These are phyloP conservation scores for Criorhina ranunculi DNA, from an alignment of 2,888 invertebrate species.

Conservation along the genomic window DNA sequence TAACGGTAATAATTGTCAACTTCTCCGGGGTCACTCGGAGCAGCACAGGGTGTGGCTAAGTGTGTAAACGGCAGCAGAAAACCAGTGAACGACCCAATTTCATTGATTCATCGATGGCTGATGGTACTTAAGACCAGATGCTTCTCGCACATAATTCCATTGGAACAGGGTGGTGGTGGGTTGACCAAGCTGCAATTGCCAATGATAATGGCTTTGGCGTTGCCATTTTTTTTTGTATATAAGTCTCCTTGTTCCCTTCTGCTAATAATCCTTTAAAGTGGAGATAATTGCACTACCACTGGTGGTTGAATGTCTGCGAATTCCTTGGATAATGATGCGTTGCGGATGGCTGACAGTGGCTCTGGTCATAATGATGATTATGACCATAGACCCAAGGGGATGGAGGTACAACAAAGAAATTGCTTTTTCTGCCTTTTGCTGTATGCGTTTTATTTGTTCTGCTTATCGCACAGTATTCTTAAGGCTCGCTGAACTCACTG, in stretches of 20 bases:
- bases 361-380: slow-evolving; percentile 61
- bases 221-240: slow-evolving; percentile 15
- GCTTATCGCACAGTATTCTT: slow-evolving; percentile 41
- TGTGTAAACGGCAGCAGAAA: slow-evolving; percentile 43
- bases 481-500: slow-evolving; percentile 32
- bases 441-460: slow-evolving; percentile 48
- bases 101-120: slow-evolving; percentile 68
- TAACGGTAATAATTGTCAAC: slow-evolving; percentile 74
- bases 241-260: slow-evolving; percentile 27
- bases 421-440: slow-evolving; percentile 34
- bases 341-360: slow-evolving; percentile 69
- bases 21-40: slow-evolving; percentile 46
- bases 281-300: slow-evolving; percentile 65
- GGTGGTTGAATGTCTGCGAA: slow-evolving; percentile 21
- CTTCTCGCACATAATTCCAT: slow-evolving; percentile 60
- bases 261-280: slow-evolving; percentile 66
- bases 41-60: slow-evolving; percentile 53
- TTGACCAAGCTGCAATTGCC: slow-evolving; percentile 18
- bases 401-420: slow-evolving; percentile 36
- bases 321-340: slow-evolving; percentile 69
- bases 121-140: slow-evolving; percentile 70
- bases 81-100: slow-evolving; percentile 55
- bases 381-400: slow-evolving; percentile 14
- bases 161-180: slow-evolving; percentile 7
- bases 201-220: slow-evolving; percentile 17